Evolutionary conservation across 2,888 invertebrate genomes (phyloP), one percentile per base, ranked within the genome.

Genomic region (Endomychus coccineus): DNA sequence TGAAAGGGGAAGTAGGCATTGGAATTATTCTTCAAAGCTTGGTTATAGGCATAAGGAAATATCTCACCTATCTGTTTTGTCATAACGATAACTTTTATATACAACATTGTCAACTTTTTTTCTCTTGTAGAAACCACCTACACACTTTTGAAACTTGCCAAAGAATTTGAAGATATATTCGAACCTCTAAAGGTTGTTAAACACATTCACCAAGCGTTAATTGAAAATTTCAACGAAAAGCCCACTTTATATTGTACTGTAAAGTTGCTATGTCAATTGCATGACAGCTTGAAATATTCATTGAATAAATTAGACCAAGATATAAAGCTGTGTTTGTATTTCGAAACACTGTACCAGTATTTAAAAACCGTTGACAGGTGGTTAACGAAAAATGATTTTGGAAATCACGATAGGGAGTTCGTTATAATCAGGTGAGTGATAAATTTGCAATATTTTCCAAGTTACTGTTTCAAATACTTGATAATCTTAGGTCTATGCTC

Each of bases 271-370:
- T 45, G 47, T 3, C 42, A 47, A 9, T 46, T 66, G 11, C 57
- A 58, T 27, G 40, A 50, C 19, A 51, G 55, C 22, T 40, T 64
- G 28, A 42, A 54, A n/a, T 46, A 51, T 41, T 47, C 57, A 0
- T 39, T 43, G 1, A 52, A 49, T 33, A 61, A 58, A 43, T 32
- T 52, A 36, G 61, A 59, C 34, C 61, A 61, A 39, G 61, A 66
- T 45, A 45, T 66, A 16, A 58, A 54, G 38, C 35, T 64, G 17
- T 51, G 58, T 0, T 33, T 66, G 16, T 64, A 64, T 44, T 36
- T 66, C 15, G 59, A 62, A 28, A 57, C 54, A 44, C 43, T 62
- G 9, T 57, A 52, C 40, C 55, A 59, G 40, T 66, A 65, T 51
- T 51, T 64, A 3, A 47, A 46, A 2, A 37, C 62, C 2, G 52